These are phyloP conservation scores for Micromesistius poutassou DNA, from an alignment of 2,797 vertebrate species.

Conservation along the genomic window DNA sequence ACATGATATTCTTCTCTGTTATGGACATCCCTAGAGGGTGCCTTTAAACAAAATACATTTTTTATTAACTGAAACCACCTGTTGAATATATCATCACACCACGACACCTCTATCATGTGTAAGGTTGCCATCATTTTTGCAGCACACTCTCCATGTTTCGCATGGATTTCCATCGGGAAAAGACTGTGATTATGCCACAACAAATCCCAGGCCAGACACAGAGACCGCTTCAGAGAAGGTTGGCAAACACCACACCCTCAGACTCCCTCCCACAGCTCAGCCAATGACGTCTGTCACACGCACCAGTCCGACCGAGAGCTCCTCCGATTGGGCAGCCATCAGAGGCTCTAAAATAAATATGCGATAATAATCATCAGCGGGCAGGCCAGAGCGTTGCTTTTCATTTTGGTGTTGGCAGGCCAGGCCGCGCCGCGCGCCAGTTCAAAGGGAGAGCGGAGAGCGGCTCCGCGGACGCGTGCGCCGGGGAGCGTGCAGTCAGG, in stretches of 20 bases:
- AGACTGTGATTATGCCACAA: conserved; percentile 4
- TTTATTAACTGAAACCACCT: not conserved
- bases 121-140: no score
- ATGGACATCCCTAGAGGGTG: not conserved
- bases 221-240: conserved; percentile 26
- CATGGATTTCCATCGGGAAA: not conserved
- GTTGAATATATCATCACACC: not conserved
- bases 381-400: conserved; percentile 46
- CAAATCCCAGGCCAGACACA: conserved; percentile 31
- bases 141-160: no score
- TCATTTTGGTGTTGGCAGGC: conserved; percentile 55
- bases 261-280: conserved; percentile 17
- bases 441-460: conserved; percentile 25
- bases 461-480: conserved; percentile 31
- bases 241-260: conserved; percentile 29
- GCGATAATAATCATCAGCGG: conserved; percentile 59
- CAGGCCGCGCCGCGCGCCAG: conserved; percentile 32
- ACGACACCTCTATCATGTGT: no score
- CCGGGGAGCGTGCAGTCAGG: conserved; percentile 24
- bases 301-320: conserved; percentile 39
- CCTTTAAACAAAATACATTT: not conserved
- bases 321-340: conserved; percentile 35
- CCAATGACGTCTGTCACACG: conserved; percentile 39
- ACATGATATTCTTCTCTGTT: not conserved
- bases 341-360: conserved; percentile 65